Evolutionary conservation across 2,888 invertebrate species (phyloP).

Genomic region (Euzetes globulus): DNA sequence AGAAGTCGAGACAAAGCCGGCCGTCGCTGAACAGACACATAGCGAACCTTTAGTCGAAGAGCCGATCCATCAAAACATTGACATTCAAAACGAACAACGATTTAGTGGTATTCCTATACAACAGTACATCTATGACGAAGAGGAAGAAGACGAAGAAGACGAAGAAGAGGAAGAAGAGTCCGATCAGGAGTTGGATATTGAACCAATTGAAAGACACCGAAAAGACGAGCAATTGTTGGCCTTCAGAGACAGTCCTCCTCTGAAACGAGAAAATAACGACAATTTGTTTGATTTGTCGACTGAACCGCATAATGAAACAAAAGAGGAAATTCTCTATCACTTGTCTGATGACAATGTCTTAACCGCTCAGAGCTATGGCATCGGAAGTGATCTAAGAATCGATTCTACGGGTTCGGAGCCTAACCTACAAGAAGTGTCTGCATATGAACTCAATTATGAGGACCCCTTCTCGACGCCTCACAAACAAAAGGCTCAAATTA

Average conservation of each 20-base stretch:
- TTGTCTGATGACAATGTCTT: not conserved
- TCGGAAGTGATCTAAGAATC: not conserved
- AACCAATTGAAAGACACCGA: not conserved
- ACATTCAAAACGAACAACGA: not conserved
- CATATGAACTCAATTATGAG: not conserved
- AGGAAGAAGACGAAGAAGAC: constrained; percentile 9
- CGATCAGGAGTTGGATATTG: not conserved
- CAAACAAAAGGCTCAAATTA: not conserved
- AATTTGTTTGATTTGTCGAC: not conserved
- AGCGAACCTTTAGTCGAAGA: not conserved
- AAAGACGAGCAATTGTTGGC: not conserved
- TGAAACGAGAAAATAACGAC: not conserved
- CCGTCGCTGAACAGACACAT: not conserved
- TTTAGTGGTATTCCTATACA: not conserved
- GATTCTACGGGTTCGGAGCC: not conserved
- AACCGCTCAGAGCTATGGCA: constrained; percentile 22
- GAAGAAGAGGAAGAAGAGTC: constrained; percentile 1
- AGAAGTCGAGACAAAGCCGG: not conserved
- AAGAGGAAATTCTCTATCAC: constrained; percentile 3
- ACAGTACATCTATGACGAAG: constrained; percentile 1
- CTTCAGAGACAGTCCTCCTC: not conserved
- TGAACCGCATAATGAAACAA: not conserved
- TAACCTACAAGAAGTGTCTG: not conserved
- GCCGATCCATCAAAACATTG: not conserved
- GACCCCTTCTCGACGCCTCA: constrained; percentile 17